Evolutionary conservation across 2,888 invertebrate genomes (phyloP).

Genomic region (Acrobasis repandana): DNA sequence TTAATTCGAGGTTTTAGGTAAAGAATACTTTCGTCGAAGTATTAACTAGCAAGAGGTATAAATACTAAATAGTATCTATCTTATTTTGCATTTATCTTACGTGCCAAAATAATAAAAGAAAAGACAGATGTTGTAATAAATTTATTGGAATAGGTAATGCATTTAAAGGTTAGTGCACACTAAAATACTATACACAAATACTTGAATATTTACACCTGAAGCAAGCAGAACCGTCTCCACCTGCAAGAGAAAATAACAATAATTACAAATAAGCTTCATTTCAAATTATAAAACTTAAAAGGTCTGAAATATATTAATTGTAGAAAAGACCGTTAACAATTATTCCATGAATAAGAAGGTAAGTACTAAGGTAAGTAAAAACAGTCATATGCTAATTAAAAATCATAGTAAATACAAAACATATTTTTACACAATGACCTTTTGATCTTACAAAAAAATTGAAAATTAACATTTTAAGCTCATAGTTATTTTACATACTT

Average conservation of each 20-base stretch:
- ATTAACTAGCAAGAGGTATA: too few relatives aligned
- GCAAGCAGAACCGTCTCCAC: constrained; percentile 53
- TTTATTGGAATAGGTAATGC: constrained; percentile 66
- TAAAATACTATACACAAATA: constrained; percentile 66
- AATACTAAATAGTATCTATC: too few relatives aligned
- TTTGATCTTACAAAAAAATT: background rate
- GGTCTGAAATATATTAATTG: too few relatives aligned
- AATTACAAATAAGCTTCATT: constrained; percentile 7
- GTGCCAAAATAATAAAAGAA: background rate
- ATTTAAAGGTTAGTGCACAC: constrained; percentile 55
- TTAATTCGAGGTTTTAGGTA: too few relatives aligned
- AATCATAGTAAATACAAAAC: background rate
- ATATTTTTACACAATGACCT: background rate
- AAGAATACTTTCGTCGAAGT: too few relatives aligned
- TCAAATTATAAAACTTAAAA: background rate
- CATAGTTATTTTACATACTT: too few relatives aligned
- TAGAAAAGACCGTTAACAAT: too few relatives aligned
- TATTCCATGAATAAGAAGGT: too few relatives aligned
- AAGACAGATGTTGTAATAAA: constrained; percentile 33
- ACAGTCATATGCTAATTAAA: background rate
- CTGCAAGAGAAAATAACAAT: constrained; percentile 66
- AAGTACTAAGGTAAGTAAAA: too few relatives aligned
- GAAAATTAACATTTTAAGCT: background rate
- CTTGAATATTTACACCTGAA: constrained; percentile 71
- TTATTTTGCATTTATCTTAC: too few relatives aligned